Evolutionary conservation across 2,888 invertebrate species (phyloP).

Genomic region (Eubasilissa splendida): DNA sequence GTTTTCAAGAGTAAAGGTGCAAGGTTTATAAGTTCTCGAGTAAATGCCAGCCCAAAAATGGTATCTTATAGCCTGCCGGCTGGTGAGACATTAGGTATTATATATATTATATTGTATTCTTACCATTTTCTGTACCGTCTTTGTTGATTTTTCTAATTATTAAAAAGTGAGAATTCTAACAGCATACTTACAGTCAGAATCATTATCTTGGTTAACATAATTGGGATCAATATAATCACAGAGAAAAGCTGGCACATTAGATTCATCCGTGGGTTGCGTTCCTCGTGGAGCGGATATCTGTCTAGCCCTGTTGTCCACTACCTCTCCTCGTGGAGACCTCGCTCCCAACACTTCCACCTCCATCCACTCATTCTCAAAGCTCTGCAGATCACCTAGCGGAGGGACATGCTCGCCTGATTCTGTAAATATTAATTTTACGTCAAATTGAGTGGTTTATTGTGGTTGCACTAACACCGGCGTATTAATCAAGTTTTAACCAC

Average conservation of each 20-base stretch:
- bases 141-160: too few relatives aligned
- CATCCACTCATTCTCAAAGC: constrained; percentile 94
- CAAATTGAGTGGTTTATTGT: not conserved
- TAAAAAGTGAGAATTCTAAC: not conserved
- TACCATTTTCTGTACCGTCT: too few relatives aligned
- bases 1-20: too few relatives aligned
- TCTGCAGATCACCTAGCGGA: constrained; percentile 82
- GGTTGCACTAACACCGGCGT: too few relatives aligned
- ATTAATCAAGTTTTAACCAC: too few relatives aligned
- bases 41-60: too few relatives aligned
- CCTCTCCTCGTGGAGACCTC: constrained; percentile 68
- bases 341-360: constrained; percentile 85
- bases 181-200: constrained; percentile 67
- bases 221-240: constrained; percentile 74
- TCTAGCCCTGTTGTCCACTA: constrained; percentile 62
- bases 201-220: constrained; percentile 72
- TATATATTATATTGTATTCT: too few relatives aligned
- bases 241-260: constrained; percentile 74
- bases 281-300: constrained; percentile 60
- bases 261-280: constrained; percentile 63
- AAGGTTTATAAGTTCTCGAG: too few relatives aligned
- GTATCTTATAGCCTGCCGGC: too few relatives aligned
- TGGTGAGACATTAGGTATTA: too few relatives aligned
- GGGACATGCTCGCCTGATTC: constrained; percentile 75
- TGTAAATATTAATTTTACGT: constrained; percentile 53